Conservation (phyloP, 2,888 invertebrate genomes). For the Synergus laeviventris region DNA sequence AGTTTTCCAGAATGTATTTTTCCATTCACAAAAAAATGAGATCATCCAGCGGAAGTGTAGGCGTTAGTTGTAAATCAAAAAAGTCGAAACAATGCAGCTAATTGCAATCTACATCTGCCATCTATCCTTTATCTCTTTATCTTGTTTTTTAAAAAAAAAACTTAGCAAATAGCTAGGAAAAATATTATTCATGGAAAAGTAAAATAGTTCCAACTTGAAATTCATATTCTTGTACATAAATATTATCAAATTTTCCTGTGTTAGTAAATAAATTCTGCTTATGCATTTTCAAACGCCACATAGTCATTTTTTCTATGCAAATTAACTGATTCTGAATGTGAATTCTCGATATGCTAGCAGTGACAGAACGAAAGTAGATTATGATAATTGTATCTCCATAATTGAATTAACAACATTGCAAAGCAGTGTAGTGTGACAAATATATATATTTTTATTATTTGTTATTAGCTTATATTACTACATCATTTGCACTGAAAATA, state of each 20-base stretch:
- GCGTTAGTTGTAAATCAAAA: constrained; percentile 20
- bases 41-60: constrained; percentile 34
- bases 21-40: constrained; percentile 22
- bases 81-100: constrained; percentile 21
- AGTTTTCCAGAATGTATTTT: constrained; percentile 4
- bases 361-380: constrained; percentile 14
- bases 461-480: constrained; percentile 2
- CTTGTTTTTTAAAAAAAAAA: neutral
- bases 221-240: neutral
- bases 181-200: neutral
- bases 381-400: constrained; percentile 28
- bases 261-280: neutral
- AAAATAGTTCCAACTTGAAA: neutral
- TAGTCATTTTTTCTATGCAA: constrained; percentile 26
- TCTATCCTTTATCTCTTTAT: neutral
- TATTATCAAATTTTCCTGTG: neutral
- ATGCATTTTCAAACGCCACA: neutral
- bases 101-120: neutral
- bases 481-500: neutral
- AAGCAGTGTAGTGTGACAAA: neutral
- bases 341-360: neutral
- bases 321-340: constrained; percentile 1
- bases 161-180: neutral
- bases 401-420: constrained; percentile 8
- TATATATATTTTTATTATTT: neutral